Percentiles rank a stretch among this genome's conserved stretches.
These are phyloP conservation scores for Beaufortia kweichowensis DNA, from an alignment of 2,113 vertebrate genomes.

Conservation along the genomic window DNA sequence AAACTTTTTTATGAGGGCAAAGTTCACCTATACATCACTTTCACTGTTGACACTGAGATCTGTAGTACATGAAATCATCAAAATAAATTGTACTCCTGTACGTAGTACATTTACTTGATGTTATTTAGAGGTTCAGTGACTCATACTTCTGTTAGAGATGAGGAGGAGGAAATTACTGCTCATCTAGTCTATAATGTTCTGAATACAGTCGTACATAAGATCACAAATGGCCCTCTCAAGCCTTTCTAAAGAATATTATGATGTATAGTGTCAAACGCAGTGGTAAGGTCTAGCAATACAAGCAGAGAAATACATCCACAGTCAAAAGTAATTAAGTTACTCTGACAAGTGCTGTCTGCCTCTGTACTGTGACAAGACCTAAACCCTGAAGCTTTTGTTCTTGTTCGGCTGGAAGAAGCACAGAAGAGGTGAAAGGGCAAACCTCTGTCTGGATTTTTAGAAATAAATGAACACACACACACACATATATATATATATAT, in stretches of 20 bases:
- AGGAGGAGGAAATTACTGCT: neutral
- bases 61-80: slow-evolving; percentile 13
- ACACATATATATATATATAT: no score
- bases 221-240: neutral
- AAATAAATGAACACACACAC: neutral
- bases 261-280: slow-evolving; percentile 27
- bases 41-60: neutral
- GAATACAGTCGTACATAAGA: neutral
- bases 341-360: slow-evolving; percentile 30
- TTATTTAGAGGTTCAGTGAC: slow-evolving; percentile 12
- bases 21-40: neutral
- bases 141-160: neutral
- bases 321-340: slow-evolving; percentile 27
- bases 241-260: slow-evolving; percentile 20
- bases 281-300: neutral
- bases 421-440: neutral
- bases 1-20: neutral
- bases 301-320: slow-evolving; percentile 20
- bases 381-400: slow-evolving; percentile 4
- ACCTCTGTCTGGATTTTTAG: neutral
- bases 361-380: slow-evolving; percentile 9
- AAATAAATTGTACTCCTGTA: neutral
- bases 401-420: neutral
- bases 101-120: neutral
- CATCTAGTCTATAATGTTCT: neutral